These are phyloP conservation scores for Eueremaeus valkanovi DNA, from an alignment of 2,888 invertebrate genomes.

Conservation along the genomic window DNA sequence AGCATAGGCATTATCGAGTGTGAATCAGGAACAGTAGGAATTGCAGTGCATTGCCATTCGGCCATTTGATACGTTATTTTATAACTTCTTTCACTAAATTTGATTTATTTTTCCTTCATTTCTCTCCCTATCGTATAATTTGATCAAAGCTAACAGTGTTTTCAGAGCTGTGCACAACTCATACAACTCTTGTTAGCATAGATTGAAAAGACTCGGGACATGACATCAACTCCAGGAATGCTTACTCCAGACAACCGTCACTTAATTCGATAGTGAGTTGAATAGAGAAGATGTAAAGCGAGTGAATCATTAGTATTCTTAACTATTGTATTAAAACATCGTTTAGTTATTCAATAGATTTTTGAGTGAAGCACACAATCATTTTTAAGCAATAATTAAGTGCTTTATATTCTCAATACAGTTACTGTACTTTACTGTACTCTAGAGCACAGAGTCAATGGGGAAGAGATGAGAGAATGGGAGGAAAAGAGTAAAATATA, in stretches of 20 bases:
- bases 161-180: not conserved
- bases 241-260: not conserved
- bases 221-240: not conserved
- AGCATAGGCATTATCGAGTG: not conserved
- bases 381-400: no score
- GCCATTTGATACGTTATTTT: constrained; percentile 4
- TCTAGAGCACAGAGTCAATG: no score
- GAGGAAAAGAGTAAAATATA: no score
- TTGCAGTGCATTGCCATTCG: not conserved
- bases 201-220: not conserved
- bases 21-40: not conserved
- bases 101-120: constrained; percentile 17
- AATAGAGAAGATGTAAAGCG: not conserved
- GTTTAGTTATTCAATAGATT: not conserved
- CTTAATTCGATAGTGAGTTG: not conserved
- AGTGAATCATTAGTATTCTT: not conserved
- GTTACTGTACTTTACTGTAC: no score
- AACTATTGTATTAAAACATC: not conserved
- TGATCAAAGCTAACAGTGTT: not conserved
- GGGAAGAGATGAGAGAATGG: no score
- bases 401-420: not conserved
- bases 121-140: constrained; percentile 15
- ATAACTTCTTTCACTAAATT: constrained; percentile 10
- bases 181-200: not conserved
- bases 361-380: no score